These are phyloP conservation scores for Tromatobia lineatoria DNA, from an alignment of 2,888 invertebrate genomes.

Conservation along the genomic window DNA sequence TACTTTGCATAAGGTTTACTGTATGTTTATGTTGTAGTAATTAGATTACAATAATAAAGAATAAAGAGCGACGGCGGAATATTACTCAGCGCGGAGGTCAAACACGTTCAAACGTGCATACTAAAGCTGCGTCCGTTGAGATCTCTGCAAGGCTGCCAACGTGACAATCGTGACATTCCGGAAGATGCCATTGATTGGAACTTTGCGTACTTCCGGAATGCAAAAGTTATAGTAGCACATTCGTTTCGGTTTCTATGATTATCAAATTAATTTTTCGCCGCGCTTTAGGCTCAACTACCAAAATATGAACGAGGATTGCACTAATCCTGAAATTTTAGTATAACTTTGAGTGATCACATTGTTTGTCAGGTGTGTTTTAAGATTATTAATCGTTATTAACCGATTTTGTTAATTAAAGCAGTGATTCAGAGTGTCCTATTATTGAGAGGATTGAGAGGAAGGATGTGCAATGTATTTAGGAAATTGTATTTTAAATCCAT, in stretches of 20 bases:
- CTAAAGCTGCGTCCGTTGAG: constrained; percentile 13
- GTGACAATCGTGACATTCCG: background rate
- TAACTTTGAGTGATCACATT: too few relatives aligned
- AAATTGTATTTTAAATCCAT: too few relatives aligned
- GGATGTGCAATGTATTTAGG: too few relatives aligned
- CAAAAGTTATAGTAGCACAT: background rate
- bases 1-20: background rate
- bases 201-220: too few relatives aligned
- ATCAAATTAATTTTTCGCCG: background rate
- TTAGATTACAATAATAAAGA: background rate
- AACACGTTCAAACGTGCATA: constrained; percentile 29
- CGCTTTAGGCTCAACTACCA: too few relatives aligned
- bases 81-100: constrained; percentile 9
- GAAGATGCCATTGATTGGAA: background rate
- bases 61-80: constrained; percentile 10
- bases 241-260: background rate
- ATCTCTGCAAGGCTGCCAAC: constrained; percentile 11
- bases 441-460: too few relatives aligned
- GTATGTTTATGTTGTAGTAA: background rate
- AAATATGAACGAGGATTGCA: too few relatives aligned
- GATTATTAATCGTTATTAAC: too few relatives aligned
- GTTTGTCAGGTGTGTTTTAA: too few relatives aligned
- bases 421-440: too few relatives aligned
- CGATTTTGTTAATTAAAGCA: too few relatives aligned
- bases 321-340: too few relatives aligned